These are phyloP conservation scores for Aphelenchoides besseyi DNA, from an alignment of 1,140 invertebrate species.

Conservation along the genomic window DNA sequence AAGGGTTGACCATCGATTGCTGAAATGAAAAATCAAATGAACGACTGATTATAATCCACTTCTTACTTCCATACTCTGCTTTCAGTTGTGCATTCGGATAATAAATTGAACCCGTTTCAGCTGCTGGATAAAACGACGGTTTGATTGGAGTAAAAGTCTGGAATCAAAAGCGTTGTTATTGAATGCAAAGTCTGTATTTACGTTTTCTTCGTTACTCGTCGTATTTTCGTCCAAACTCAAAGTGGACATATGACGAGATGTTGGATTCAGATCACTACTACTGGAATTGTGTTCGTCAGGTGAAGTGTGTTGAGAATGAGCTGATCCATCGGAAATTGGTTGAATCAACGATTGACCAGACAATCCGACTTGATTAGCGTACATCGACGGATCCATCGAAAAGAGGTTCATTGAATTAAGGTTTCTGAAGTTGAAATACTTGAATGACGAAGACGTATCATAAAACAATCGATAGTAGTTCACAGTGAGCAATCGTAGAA, in stretches of 20 bases:
- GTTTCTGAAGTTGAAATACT: no score
- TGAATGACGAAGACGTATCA: no score
- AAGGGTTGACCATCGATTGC: conserved; percentile 8
- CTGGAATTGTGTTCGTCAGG: not conserved
- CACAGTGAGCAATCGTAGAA: no score
- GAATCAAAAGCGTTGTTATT: conserved; percentile 2
- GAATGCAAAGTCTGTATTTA: not conserved
- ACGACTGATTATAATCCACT: conserved; percentile 10
- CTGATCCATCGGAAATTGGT: not conserved
- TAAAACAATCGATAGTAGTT: no score
- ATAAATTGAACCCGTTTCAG: conserved; percentile 11
- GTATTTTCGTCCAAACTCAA: not conserved
- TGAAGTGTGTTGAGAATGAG: not conserved
- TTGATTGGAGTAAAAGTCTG: conserved; percentile 26
- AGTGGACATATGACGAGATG: not conserved
- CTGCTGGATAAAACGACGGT: conserved; percentile 21
- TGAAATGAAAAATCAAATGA: not conserved
- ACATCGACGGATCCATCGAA: not conserved
- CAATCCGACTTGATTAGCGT: not conserved
- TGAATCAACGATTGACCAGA: not conserved
- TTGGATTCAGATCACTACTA: not conserved
- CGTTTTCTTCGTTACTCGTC: conserved; percentile 13
- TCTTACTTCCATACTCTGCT: conserved; percentile 24
- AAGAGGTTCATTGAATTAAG: not conserved
- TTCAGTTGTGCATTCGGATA: conserved; percentile 22